Evolutionary conservation across 2,888 invertebrate genomes (phyloP), one percentile per base, ranked within the genome.

Genomic region (Hedychridium roseum): DNA sequence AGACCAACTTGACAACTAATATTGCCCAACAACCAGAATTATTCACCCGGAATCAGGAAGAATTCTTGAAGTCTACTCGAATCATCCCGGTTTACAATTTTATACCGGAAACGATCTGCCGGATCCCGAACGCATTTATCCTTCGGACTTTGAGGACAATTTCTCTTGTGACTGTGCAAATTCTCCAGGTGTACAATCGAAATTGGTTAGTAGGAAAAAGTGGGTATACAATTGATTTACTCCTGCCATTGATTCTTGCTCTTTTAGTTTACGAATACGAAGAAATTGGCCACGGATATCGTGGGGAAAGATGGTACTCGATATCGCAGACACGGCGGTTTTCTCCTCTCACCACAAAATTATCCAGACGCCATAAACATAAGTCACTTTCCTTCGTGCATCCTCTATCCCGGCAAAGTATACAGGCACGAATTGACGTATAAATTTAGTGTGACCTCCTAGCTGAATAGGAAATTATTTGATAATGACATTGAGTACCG

Each of bases 321-420:
- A n/a, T 86, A 86, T 64, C 67, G 69, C 2, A 79, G 79, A 53
- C 82, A 83, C 62, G 79, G 81, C 7, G 84, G 80, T 9, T 80
- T 86, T 54, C 82, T 83, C 60, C 63, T 86, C 23, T 85, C 86
- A 58, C 81, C 86, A 0, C 85, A 85, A 60, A 82, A 83, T 59
- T 85, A 81, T 63, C 84, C 85, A 0, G 80, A 85, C 70, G 80
- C 82, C 4, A 65, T 82, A 5, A 80, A 83, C 62, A 65, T 72
- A 50, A 73, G 65, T 3, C 64, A 76, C 40, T 81, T 80, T 50
- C 80, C 81, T 1, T 66, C 75, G 18, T 73, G 74, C 18, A 56
- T 81, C 7, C 58, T 82, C 7, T 62, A 68, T 40, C 81, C 82
- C 2, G 81, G 81, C 2, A 68, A 78, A 31, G 64, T 77, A 23